These are phyloP conservation scores for Catocala nupta DNA, from an alignment of 2,888 invertebrate species.

Conservation along the genomic window DNA sequence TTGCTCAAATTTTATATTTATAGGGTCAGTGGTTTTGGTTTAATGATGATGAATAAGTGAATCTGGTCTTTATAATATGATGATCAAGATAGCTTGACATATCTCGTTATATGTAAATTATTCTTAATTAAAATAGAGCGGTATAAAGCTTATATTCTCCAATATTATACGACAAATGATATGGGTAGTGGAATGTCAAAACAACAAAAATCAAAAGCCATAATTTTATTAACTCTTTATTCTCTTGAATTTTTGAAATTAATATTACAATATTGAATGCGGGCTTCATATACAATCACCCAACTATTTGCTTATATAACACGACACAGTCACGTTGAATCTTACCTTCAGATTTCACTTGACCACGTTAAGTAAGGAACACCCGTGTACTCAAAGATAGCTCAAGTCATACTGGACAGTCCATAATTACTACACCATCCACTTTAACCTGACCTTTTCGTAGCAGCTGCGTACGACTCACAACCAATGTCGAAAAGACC, in stretches of 20 bases:
- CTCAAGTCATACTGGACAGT: slow-evolving; percentile 35
- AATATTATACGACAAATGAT: too few relatives aligned
- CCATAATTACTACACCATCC: slow-evolving; percentile 24
- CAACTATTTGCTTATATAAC: slow-evolving; percentile 86
- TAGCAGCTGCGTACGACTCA: slow-evolving; percentile 48
- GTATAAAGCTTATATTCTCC: too few relatives aligned
- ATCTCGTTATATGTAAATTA: too few relatives aligned
- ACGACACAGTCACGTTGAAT: slow-evolving; percentile 83
- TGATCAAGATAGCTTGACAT: too few relatives aligned
- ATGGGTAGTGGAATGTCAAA: slow-evolving; percentile 11
- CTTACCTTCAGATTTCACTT: slow-evolving; percentile 64
- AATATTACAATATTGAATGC: slow-evolving; percentile 87
- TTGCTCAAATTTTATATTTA: too few relatives aligned
- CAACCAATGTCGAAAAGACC: slow-evolving; percentile 47
- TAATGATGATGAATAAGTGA: too few relatives aligned
- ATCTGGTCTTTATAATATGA: too few relatives aligned
- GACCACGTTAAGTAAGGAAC: slow-evolving; percentile 59
- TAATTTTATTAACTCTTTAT: slow-evolving; percentile 86
- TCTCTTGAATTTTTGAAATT: slow-evolving; percentile 87
- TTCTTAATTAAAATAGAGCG: too few relatives aligned
- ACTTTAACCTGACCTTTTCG: slow-evolving; percentile 34
- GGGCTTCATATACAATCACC: slow-evolving; percentile 86
- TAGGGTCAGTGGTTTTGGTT: too few relatives aligned
- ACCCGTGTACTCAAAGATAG: slow-evolving; percentile 41
- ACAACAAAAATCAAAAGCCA: slow-evolving; percentile 58